Conservation (phyloP, 2,113 vertebrate species). For the Coturnix japonica region DNA sequence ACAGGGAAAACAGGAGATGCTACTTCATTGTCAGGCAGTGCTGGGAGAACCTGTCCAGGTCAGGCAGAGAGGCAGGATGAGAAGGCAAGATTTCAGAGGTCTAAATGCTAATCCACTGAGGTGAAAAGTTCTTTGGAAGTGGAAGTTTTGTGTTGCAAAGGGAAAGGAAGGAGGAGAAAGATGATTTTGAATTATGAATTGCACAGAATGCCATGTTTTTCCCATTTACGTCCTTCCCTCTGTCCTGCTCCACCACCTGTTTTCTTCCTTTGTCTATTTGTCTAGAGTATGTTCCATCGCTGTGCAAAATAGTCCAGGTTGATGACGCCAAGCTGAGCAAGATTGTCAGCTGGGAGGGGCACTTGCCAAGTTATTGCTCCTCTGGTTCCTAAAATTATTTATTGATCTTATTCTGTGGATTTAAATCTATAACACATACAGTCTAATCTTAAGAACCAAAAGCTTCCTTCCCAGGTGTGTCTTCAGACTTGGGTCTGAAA, state of each 20-base stretch:
- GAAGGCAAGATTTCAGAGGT: background rate
- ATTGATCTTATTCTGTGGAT: background rate
- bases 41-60: too few species aligned
- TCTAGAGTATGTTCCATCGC: too few species aligned
- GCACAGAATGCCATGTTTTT: background rate
- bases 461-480: background rate
- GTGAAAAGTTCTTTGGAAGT: background rate
- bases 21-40: too few species aligned
- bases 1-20: too few species aligned
- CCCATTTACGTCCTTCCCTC: background rate
- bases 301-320: background rate
- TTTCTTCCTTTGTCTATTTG: background rate
- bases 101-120: background rate
- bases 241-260: background rate
- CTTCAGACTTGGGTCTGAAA: background rate
- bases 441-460: background rate
- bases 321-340: background rate
- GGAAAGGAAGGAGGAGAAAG: background rate
- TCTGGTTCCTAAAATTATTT: background rate
- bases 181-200: background rate
- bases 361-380: background rate
- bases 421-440: background rate
- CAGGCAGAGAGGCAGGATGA: too few species aligned
- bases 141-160: background rate
- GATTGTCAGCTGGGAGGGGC: background rate